These are phyloP conservation scores for Megastigmus dorsalis DNA, from an alignment of 2,888 invertebrate genomes.

Conservation along the genomic window DNA sequence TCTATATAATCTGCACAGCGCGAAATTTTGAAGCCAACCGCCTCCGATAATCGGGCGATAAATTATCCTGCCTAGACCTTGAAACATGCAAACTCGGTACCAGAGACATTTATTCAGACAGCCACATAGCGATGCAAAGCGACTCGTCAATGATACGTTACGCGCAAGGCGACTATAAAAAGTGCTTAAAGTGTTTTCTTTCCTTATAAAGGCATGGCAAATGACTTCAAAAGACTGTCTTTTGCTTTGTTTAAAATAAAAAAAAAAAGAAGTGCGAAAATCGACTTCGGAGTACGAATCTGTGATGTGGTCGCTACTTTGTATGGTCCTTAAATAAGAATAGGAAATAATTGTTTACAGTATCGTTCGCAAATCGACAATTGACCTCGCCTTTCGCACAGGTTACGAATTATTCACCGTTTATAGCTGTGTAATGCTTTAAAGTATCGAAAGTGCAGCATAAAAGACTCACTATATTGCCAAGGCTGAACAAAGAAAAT, in stretches of 20 bases:
- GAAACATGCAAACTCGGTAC: slow-evolving; percentile 48
- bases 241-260: slow-evolving; percentile 47
- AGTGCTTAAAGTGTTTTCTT: slow-evolving; percentile 49
- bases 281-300: slow-evolving; percentile 46
- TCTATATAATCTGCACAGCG: slow-evolving; percentile 39
- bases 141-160: slow-evolving; percentile 45
- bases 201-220: slow-evolving; percentile 43
- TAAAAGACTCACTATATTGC: slow-evolving; percentile 56
- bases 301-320: slow-evolving; percentile 53
- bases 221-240: slow-evolving; percentile 54
- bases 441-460: slow-evolving; percentile 61
- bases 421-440: slow-evolving; percentile 59
- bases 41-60: slow-evolving; percentile 30
- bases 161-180: slow-evolving; percentile 36
- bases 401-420: slow-evolving; percentile 58
- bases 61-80: slow-evolving; percentile 53
- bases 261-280: slow-evolving; percentile 47
- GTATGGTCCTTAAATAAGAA: slow-evolving; percentile 53
- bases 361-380: slow-evolving; percentile 55
- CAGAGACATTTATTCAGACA: slow-evolving; percentile 50
- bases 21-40: slow-evolving; percentile 37
- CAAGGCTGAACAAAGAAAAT: slow-evolving; percentile 54
- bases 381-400: slow-evolving; percentile 61
- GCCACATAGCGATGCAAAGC: slow-evolving; percentile 44
- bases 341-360: slow-evolving; percentile 61